These are phyloP conservation scores for Amblyopsis rosae DNA, from an alignment of 2,113 vertebrate genomes.

Conservation along the genomic window DNA sequence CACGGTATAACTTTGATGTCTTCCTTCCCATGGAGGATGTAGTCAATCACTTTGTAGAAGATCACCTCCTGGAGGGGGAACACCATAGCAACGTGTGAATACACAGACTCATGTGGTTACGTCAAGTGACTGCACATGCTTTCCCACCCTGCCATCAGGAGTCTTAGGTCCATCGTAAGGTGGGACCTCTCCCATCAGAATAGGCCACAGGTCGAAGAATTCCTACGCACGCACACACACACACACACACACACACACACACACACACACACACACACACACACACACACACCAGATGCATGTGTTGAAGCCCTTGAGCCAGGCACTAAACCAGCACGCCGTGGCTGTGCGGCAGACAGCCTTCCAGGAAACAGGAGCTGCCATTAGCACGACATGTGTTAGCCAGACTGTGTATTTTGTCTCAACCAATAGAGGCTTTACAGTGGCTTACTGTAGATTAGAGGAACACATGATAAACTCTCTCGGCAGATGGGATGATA, in stretches of 20 bases:
- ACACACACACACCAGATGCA: constrained; percentile 3
- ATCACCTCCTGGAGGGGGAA: constrained; percentile 70
- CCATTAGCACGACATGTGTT: constrained; percentile 37
- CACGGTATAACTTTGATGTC: constrained; percentile 84
- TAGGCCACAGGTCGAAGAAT: constrained; percentile 82
- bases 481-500: too few species aligned
- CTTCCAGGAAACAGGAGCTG: constrained; percentile 30
- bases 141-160: constrained; percentile 80
- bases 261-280: constrained; percentile 7
- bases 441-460: too few species aligned
- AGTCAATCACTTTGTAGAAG: constrained; percentile 83
- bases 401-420: constrained; percentile 1
- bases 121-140: neutral
- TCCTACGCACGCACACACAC: constrained; percentile 61
- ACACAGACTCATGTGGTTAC: neutral
- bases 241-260: constrained; percentile 12
- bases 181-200: constrained; percentile 80
- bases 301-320: too few species aligned
- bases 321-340: too few species aligned
- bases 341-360: constrained; percentile 6
- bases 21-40: constrained; percentile 82
- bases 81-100: neutral
- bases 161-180: constrained; percentile 81
- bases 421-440: too few species aligned
- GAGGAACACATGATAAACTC: too few species aligned